A percentile compares a stretch with the other conserved stretches of the same genome.
phyloP scores from a whole-genome alignment of 2,113 vertebrate genomes.

The Myrmecophaga tridactyla region DNA sequence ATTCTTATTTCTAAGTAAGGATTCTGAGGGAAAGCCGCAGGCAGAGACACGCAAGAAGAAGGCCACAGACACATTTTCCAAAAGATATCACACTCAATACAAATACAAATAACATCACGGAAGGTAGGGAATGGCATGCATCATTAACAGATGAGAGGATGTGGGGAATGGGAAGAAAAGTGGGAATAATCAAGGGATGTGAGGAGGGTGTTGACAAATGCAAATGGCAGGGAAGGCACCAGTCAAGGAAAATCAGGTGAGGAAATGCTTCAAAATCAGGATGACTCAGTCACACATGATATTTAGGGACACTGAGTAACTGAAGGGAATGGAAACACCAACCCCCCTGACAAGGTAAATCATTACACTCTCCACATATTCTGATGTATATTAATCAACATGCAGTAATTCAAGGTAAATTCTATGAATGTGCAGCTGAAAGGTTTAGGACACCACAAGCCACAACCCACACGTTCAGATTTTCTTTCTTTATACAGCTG shows the following conservation, averaged over 20 bases:
- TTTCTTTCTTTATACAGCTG: too few relatives aligned
- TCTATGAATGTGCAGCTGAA: not conserved
- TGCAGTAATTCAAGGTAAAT: not conserved
- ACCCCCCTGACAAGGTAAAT: not conserved
- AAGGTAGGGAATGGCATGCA: rapidly evolving
- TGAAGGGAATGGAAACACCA: not conserved
- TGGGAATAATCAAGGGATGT: rapidly evolving
- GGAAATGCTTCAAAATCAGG: not conserved
- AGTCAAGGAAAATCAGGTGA: too few relatives aligned
- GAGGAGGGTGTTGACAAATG: rapidly evolving
- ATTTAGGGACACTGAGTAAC: too few relatives aligned
- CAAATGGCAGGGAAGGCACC: not conserved
- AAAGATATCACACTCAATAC: not conserved
- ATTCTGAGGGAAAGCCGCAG: too few relatives aligned
- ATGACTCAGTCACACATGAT: not conserved
- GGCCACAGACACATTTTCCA: not conserved
- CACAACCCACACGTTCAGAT: too few relatives aligned
- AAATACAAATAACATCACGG: not conserved
- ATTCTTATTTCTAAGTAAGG: not conserved
- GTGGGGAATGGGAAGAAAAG: rapidly evolving
- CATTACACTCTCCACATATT: rapidly evolving
- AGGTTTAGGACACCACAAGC: too few relatives aligned
- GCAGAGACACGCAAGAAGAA: not conserved
- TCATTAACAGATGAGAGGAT: rapidly evolving
- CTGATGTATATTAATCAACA: not conserved